These are phyloP conservation scores for Enteromius thamalakanensis DNA, from an alignment of 2,797 vertebrate species.

Conservation along the genomic window DNA sequence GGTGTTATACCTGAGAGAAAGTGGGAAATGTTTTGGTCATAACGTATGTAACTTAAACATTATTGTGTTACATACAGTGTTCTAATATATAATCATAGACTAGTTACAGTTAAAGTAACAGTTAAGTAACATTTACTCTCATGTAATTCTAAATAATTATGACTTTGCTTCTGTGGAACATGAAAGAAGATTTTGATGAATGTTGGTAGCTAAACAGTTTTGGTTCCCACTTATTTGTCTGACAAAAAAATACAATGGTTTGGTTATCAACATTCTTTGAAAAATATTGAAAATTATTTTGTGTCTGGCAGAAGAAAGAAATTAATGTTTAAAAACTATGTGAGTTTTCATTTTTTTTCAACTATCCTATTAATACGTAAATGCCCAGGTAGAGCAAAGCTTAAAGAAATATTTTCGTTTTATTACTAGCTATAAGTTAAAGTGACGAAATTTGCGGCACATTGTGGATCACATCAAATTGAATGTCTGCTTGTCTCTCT, in stretches of 20 bases:
- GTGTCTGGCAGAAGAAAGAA: not conserved
- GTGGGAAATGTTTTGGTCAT: not conserved
- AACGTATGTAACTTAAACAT: not conserved
- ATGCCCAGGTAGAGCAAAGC: not conserved
- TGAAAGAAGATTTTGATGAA: not conserved
- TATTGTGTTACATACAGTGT: too few species aligned
- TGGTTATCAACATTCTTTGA: not conserved
- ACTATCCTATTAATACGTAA: not conserved
- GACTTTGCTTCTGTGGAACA: not conserved
- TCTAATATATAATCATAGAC: not conserved
- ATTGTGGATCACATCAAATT: not conserved
- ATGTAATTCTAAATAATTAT: not conserved
- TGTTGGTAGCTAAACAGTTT: not conserved
- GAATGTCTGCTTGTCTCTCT: not conserved
- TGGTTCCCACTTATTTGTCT: too few species aligned
- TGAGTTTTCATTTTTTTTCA: too few species aligned
- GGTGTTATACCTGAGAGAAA: conserved; percentile 62
- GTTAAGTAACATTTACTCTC: too few species aligned
- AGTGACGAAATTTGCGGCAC: not conserved
- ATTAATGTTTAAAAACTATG: not conserved
- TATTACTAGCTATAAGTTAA: not conserved
- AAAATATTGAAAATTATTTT: not conserved
- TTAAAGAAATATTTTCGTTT: not conserved
- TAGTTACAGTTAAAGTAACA: not conserved
- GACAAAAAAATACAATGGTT: not conserved